A percentile compares a stretch with the other conserved stretches of the same genome.
phyloP scores from a whole-genome alignment of 1,140 invertebrate genomes.

The Trichonephila inaurata region DNA sequence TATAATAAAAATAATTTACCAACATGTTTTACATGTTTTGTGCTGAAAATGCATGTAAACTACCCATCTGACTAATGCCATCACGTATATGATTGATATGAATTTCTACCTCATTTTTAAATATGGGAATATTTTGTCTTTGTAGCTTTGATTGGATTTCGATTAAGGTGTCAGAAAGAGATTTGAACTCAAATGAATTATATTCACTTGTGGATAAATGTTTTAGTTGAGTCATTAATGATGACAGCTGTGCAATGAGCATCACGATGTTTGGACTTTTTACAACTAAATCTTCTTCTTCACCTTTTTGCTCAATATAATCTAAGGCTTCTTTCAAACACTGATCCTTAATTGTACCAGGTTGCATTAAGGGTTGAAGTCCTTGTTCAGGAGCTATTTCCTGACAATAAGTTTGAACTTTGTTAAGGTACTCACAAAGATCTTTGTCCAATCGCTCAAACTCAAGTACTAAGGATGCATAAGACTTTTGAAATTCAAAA shows the following conservation, averaged over 20 bases:
- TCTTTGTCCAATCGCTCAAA: slow-evolving; percentile 95
- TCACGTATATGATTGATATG: slow-evolving; percentile 96
- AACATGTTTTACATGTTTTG: slow-evolving; percentile 67
- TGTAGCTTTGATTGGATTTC: slow-evolving; percentile 91
- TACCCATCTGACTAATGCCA: slow-evolving; percentile 87
- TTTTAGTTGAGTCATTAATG: slow-evolving; percentile 94
- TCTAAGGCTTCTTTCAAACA: slow-evolving; percentile 91
- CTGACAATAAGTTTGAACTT: slow-evolving; percentile 90
- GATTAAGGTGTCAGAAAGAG: slow-evolving; percentile 94
- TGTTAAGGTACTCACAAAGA: slow-evolving; percentile 91
- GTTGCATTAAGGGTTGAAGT: slow-evolving; percentile 92
- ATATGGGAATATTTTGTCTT: slow-evolving; percentile 88
- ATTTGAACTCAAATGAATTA: slow-evolving; percentile 94
- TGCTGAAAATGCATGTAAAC: slow-evolving; percentile 80
- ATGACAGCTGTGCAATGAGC: slow-evolving; percentile 92
- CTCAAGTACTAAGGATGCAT: slow-evolving; percentile 93
- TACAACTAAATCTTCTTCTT: slow-evolving; percentile 82
- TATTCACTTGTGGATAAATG: slow-evolving; percentile 93
- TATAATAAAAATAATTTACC: slow-evolving; percentile 49
- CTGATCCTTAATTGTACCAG: slow-evolving; percentile 91
- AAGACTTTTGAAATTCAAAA: slow-evolving; percentile 93
- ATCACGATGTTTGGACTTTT: slow-evolving; percentile 84
- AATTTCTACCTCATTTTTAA: slow-evolving; percentile 94
- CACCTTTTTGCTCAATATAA: slow-evolving; percentile 87
- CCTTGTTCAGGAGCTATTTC: slow-evolving; percentile 93